Conservation (phyloP, 2,797 vertebrate genomes). For the Poecilia wingei region DNA sequence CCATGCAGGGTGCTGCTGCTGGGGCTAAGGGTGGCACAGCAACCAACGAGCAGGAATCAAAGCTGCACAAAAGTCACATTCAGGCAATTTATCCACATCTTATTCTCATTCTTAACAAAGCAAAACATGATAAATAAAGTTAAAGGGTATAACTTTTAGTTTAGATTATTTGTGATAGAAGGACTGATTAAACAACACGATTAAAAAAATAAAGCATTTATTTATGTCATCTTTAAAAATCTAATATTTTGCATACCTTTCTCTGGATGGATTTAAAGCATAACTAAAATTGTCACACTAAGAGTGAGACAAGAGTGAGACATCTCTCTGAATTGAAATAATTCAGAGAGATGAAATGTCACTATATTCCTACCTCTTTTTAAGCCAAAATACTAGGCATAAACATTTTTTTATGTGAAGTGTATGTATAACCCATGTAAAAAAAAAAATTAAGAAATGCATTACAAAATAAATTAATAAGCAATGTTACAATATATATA, state of each 20-base stretch:
- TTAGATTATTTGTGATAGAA: neutral
- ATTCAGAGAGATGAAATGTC: no score
- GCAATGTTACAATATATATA: neutral
- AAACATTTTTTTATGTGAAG: neutral
- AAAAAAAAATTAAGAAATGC: neutral
- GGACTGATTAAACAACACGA: neutral
- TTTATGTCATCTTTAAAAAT: neutral
- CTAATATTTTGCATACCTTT: neutral
- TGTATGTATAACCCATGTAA: neutral
- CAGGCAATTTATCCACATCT: slow-evolving; percentile 36
- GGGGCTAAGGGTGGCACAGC: slow-evolving; percentile 44
- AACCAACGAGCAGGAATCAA: slow-evolving; percentile 48
- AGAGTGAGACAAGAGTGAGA: no score
- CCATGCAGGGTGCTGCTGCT: slow-evolving; percentile 59
- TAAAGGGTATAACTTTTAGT: neutral
- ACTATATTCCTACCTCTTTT: neutral
- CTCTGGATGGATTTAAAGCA: neutral
- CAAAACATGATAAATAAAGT: slow-evolving; percentile 30
- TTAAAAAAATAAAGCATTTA: neutral
- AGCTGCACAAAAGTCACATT: slow-evolving; percentile 55
- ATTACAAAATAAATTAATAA: neutral
- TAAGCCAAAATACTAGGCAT: neutral
- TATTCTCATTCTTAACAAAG: slow-evolving; percentile 18
- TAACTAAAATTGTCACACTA: neutral
- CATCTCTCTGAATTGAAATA: no score